Base-by-base conservation (phyloP, 2,113 vertebrate genomes). In the Empidonax traillii region DNA sequence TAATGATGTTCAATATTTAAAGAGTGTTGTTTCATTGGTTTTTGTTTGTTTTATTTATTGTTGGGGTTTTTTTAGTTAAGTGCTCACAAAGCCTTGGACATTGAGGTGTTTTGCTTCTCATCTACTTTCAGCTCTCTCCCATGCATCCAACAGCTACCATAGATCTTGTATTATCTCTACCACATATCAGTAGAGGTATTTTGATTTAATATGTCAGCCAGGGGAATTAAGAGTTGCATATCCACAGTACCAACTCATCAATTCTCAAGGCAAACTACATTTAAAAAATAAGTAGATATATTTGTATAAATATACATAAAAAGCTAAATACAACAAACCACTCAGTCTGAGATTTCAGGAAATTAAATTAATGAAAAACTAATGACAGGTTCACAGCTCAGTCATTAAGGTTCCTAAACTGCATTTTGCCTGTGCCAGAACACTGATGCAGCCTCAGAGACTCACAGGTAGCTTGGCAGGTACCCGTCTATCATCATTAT, bases 361-460 rank as follows among this genome's bases (percentile, higher is more conserved):
- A 94, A 90, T 77, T 49, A 85, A 75, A 89, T 85, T 68, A 80
- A 87, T 51, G 43, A 73, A 52, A 88, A 91, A 56, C 72, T 84
- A 92, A 86, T 31, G 68, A 65, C n/a, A 81, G 20, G 52, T 88
- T 94, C 90, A 90, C 65, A 93, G 78, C 24, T 73, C 47, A 84
- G 53, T 58, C 63, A 74, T 74, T 73, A 90, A 67, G 63, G 27
- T 43, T 91, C 77, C 68, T 24, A 73, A 82, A 87, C 33, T 59
- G 68, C 43, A 44, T 65, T 89, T 68, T 73, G 22, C n/a, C 23
- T 10, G 33, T 73, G 62, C 44, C 61, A 69, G 71, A 79, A 73
- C 27, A 76, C 30, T 44, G 74, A 52, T 76, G 53, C 62, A 67
- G 78, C n/a, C 61, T 39, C 28, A 23, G 77, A 87, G 74, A 53